Base-by-base conservation (phyloP, 35 echinoderm and acorn worm species). In the Stichopus chloronotus region DNA sequence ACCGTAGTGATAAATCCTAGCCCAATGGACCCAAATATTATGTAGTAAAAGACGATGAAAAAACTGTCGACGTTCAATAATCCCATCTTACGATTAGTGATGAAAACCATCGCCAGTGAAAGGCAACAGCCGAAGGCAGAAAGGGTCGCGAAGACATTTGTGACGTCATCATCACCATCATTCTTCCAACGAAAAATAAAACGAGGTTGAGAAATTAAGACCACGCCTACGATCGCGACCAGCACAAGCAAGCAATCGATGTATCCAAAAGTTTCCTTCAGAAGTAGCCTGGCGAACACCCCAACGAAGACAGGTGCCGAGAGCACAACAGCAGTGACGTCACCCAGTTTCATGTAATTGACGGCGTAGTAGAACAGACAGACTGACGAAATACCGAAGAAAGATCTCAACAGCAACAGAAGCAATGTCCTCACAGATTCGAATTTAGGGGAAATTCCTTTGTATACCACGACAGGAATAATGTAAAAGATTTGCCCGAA, bases 161-260 rank as follows among this genome's bases (percentile, higher is more conserved):
- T 87, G 13, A 55, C 21, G 53, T 30, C 54, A 24, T 87, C 53
- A 23, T 55, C 84, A 2, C 25, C 5, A 30, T 30, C 23, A 17
- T 19, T 20, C 11, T 6, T 10, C 78, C 5, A 80, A 8, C 87
- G 19, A 53, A 90, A 90, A 22, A 90, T 30, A 60, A 90, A 90
- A 9, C 10, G 87, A 2, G 87, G 87, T 19, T 90, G 59, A 55
- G 59, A 69, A 16, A 90, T 90, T 55, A 90, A 72, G 5, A 90
- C 60, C 9, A 76, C 68, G 13, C 87, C 87, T 30, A 11, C 11
- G 9, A 90, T 55, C 5, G 19, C 56, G 13, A 69, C 14, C 20
- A 90, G 11, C 5, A 71, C 68, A 16, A 90, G 87, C 2, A 90
- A 14, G 9, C 8, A 22, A 25, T 90, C 87, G 25, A 76, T 4